Conservation (phyloP, 2,113 vertebrate genomes). For the Sinocyclocheilus anophthalmus region DNA sequence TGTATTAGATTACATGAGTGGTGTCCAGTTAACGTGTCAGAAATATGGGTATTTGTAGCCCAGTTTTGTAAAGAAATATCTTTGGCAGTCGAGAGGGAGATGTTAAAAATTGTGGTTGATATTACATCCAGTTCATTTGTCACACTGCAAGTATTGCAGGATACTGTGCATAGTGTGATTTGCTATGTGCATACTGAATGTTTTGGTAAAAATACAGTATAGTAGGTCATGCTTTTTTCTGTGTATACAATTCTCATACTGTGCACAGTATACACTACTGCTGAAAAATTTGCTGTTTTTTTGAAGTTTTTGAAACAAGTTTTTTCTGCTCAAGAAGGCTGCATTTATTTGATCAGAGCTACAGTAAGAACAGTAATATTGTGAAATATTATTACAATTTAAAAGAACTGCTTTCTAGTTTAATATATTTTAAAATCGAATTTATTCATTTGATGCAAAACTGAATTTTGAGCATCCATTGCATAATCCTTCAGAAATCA, state of each 20-base stretch:
- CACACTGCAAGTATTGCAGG: neutral
- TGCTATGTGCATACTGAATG: neutral
- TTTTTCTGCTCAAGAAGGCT: neutral
- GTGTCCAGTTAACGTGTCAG: neutral
- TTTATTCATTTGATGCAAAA: too few species aligned
- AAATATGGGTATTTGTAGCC: neutral
- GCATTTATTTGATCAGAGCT: neutral
- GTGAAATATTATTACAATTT: neutral
- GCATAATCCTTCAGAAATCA: too few species aligned
- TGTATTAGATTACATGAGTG: neutral
- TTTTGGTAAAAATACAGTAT: neutral
- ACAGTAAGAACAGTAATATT: neutral
- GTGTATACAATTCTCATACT: neutral
- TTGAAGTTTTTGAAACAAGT: neutral
- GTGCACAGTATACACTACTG: neutral
- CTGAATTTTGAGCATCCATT: too few species aligned
- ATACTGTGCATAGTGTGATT: neutral
- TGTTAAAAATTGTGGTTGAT: neutral
- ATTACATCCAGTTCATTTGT: neutral
- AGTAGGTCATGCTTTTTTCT: neutral
- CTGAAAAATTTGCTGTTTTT: neutral
- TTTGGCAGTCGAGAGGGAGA: neutral
- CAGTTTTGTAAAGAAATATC: neutral
- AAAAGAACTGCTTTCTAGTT: too few species aligned
- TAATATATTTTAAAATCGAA: too few species aligned